Percentiles rank a stretch among this genome's conserved stretches.
Evolutionary conservation across 2,888 invertebrate genomes (phyloP).

Genomic region (Craniophora ligustri): DNA sequence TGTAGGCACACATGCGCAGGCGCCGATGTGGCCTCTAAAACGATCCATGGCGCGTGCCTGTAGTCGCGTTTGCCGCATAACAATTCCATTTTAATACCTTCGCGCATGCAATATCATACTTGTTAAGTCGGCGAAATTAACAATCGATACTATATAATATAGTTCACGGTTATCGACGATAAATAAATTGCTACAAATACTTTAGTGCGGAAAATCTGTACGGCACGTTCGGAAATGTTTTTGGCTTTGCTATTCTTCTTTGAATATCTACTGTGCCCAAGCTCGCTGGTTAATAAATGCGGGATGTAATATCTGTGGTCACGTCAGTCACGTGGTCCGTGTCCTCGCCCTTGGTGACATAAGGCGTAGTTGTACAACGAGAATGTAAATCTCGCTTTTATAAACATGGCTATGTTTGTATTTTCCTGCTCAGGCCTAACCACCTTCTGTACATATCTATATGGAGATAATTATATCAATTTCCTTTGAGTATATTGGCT

Average conservation of each 20-base stretch:
- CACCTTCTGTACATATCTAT: constrained; percentile 42
- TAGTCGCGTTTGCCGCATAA: constrained; percentile 72
- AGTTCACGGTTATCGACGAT: constrained; percentile 17
- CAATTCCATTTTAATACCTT: constrained; percentile 65
- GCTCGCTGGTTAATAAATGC: constrained; percentile 38
- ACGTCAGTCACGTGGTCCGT: constrained; percentile 49
- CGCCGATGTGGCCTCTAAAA: constrained; percentile 62
- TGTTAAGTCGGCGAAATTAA: constrained; percentile 51
- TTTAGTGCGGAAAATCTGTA: constrained; percentile 18
- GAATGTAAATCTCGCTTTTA: constrained; percentile 66
- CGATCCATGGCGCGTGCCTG: constrained; percentile 76
- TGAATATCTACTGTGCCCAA: constrained; percentile 3
- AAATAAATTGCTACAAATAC: constrained; percentile 37
- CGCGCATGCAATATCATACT: constrained; percentile 58
- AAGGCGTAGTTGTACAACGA: constrained; percentile 57
- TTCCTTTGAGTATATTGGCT: constrained; percentile 15
- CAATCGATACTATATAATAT: constrained; percentile 27
- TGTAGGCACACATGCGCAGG: constrained; percentile 59
- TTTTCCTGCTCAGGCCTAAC: constrained; percentile 44
- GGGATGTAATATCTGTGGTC: constrained; percentile 47
- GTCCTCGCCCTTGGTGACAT: constrained; percentile 72
- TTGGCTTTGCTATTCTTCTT: not conserved
- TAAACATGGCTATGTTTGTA: constrained; percentile 45
- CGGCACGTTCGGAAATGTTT: not conserved
- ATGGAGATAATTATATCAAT: constrained; percentile 10